Percentiles rank a stretch among this genome's conserved stretches.
Evolutionary conservation across 2,888 invertebrate genomes (phyloP).

Genomic region (Adelognathus sp.): DNA sequence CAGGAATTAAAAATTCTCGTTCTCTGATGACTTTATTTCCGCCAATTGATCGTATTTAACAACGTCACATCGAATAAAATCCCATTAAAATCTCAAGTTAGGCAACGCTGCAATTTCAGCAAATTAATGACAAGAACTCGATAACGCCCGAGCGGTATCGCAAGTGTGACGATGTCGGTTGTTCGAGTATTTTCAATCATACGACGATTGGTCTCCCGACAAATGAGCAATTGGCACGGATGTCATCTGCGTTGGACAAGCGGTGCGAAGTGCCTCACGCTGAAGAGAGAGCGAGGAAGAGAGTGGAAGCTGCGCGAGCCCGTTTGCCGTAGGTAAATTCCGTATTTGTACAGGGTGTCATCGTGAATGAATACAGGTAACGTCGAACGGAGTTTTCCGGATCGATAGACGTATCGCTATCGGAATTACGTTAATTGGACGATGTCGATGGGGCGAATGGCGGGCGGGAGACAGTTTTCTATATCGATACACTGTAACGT

Average conservation of each 20-base stretch:
- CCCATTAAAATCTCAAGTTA: background rate
- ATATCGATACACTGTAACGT: constrained; percentile 35
- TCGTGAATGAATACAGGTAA: constrained; percentile 45
- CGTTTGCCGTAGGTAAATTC: constrained; percentile 19
- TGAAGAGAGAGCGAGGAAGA: background rate
- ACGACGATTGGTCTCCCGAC: constrained; percentile 57
- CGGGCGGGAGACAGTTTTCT: constrained; percentile 71
- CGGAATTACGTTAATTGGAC: constrained; percentile 75
- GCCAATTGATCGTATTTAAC: background rate
- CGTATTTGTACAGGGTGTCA: constrained; percentile 17
- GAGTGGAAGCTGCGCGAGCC: constrained; percentile 32
- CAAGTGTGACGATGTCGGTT: background rate
- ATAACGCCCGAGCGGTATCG: background rate
- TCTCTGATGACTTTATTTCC: background rate
- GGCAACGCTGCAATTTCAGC: background rate
- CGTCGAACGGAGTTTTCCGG: constrained; percentile 64
- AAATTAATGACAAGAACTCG: background rate
- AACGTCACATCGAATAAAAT: background rate
- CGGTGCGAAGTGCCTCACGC: constrained; percentile 26
- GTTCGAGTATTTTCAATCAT: constrained; percentile 36
- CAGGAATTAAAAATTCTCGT: background rate
- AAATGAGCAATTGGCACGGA: constrained; percentile 60
- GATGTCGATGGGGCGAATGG: constrained; percentile 68
- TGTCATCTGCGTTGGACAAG: constrained; percentile 57
- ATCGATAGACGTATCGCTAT: constrained; percentile 69